Evolutionary conservation across 2,797 vertebrate species (phyloP), one percentile per base, ranked within the genome.

Genomic region (Acanthopagrus latus): DNA sequence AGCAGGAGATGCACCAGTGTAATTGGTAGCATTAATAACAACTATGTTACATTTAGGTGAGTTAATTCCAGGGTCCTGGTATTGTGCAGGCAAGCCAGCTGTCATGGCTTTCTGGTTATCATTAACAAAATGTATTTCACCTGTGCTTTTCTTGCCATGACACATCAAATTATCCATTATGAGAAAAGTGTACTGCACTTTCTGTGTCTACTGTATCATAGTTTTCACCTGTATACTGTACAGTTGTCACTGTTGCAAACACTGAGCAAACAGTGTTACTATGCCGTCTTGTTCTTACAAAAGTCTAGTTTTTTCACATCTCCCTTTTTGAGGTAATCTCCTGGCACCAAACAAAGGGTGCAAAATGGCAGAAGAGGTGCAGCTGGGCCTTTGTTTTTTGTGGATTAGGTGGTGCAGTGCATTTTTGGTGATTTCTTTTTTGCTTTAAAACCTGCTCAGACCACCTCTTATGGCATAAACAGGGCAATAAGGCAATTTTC

Each of bases 21-120:
- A 57, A 64, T 48, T 57, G 48, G 48, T 20, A 52, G 43, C 47
- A 60, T 44, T 51, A 67, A 58, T 41, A 59, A 18, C 7, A 21
- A 16, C 44, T 14, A 9, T n/a, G 29, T 43, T 62, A 7, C 12
- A 44, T 44, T 23, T 23, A n/a, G 20, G 57, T 21, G 57, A 59
- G 57, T 11, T n/a, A 11, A 33, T 33, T 33, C 33, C 33, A 33
- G 33, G 33, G 57, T 44, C 14, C 18, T 20, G 5, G 29, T n/a
- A 6, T 58, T 20, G 21, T 12, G 1, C 23, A 18, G 47, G 23
- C 60, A 16, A 27, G 8, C 55, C 10, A 57, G n/a, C 47, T 51
- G 47, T n/a, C 27, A 21, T 14, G 27, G 18, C 6, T 50, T n/a
- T 48, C 25, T 20, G 43, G 60, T 6, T 18, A 13, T 29, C 2